phyloP scores from a whole-genome alignment of 2,113 vertebrate genomes.

The Phalacrocorax brasilianus region DNA sequence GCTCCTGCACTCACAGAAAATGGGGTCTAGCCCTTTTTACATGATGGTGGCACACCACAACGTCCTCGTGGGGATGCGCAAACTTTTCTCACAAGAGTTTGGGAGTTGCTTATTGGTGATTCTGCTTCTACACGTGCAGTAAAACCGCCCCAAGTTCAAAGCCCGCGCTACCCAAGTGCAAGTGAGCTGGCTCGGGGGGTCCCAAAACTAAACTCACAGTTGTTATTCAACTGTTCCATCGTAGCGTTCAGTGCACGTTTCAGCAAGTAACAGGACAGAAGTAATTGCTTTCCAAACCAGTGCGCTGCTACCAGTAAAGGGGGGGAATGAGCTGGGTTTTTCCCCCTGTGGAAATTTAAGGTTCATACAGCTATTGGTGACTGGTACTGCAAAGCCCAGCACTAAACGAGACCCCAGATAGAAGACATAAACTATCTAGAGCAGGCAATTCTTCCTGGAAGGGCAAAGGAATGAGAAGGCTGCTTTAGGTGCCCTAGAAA shows the following conservation, averaged over 20 bases:
- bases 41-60: background rate
- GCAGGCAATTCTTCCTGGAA: background rate
- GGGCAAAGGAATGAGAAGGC: background rate
- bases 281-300: background rate
- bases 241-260: background rate
- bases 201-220: background rate
- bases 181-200: accelerated
- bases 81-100: background rate
- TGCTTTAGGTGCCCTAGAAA: background rate
- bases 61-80: background rate
- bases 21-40: background rate
- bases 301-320: background rate
- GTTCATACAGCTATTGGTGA: background rate
- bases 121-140: background rate
- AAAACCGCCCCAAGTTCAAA: background rate
- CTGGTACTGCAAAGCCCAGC: background rate
- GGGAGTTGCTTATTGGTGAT: background rate
- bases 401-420: background rate
- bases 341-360: background rate
- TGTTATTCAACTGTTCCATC: background rate
- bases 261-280: background rate
- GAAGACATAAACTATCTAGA: background rate
- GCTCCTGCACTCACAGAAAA: background rate
- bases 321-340: background rate
- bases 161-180: too few species aligned